These are phyloP conservation scores for Apis cerana DNA, from an alignment of 1,140 invertebrate species.

Conservation along the genomic window DNA sequence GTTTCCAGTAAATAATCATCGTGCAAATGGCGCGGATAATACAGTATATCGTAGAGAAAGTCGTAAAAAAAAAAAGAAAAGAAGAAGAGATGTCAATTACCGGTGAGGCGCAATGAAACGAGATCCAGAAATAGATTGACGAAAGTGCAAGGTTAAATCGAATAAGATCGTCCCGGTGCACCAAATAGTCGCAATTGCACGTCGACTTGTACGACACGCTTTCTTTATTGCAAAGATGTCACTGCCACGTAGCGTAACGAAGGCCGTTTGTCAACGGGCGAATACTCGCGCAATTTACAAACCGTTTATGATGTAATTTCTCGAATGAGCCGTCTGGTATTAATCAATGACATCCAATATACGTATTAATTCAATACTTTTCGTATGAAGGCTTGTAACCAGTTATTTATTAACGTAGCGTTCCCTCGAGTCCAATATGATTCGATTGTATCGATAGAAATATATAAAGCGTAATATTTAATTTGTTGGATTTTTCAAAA, in stretches of 20 bases:
- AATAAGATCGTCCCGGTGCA: constrained; percentile 28
- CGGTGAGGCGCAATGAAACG: background rate
- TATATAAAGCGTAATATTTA: too few species aligned
- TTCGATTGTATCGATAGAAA: too few species aligned
- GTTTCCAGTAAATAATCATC: background rate
- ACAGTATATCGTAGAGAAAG: background rate
- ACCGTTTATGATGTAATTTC: constrained; percentile 3
- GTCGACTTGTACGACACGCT: constrained; percentile 31
- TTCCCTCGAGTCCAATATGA: background rate
- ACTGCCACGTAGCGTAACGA: constrained; percentile 52
- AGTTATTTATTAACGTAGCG: background rate
- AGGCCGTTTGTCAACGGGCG: constrained; percentile 51
- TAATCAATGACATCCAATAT: background rate
- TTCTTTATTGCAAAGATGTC: constrained; percentile 54
- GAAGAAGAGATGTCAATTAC: background rate
- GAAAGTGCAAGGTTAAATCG: constrained; percentile 58
- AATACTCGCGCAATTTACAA: constrained; percentile 40
- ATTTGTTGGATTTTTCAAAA: too few species aligned
- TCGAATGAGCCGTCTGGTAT: too few species aligned
- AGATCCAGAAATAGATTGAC: constrained; percentile 13
- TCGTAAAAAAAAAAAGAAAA: background rate
- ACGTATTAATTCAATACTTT: too few species aligned
- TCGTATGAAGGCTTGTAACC: background rate
- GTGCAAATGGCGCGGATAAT: background rate
- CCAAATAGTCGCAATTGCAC: constrained; percentile 41